Base-by-base conservation (phyloP, 2,888 invertebrate genomes). In the Proisotoma minuta region DNA sequence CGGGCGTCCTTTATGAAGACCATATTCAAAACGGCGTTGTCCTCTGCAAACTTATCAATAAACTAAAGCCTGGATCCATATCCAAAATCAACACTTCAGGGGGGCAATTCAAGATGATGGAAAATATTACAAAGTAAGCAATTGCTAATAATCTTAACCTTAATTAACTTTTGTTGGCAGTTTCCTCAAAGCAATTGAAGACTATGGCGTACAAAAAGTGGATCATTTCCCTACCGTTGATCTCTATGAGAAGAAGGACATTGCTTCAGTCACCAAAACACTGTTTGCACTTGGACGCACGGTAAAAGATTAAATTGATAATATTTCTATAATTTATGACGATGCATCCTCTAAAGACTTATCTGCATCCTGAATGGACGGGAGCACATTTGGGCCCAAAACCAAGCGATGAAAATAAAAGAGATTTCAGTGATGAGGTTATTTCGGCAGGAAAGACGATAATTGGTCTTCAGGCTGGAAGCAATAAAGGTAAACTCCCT, bases 91-190 rank as follows among this genome's bases (percentile, higher is more conserved):
- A 98, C 84, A 85, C 87, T 74, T 85, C 87, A 52, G 95, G 96
- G 74, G 95, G 96, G 78, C 95, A 96, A 78, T 99, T 99, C 87
- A 98, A 97, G 78, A 88, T 98, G 87, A 99, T 99, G 98, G 98
- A 99, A 81, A 99, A 99, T 84, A 93, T 98, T 79, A 93, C 91
- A 81, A 83, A 87, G 88, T 96, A 78, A 84, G 86, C 81, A 10
- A 12, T 23, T 26, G 18, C 15, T 15, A 34, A 10, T 18, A n/a
- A 47, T n/a, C 47, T 47, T 8, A 18, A 22, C n/a, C 39, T 62
- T 50, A n/a, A 26, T 57, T 62, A 48, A n/a, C 53, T 39, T 40
- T 26, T 29, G 48, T 49, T 71, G 74, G 75, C n/a, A 85, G 85
- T 82, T 95, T 97, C 85, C 88, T 92, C 78, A 86, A 85, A 60